A percentile compares a stretch with the other conserved stretches of the same genome.
phyloP scores from a whole-genome alignment of 2,113 vertebrate genomes.

The Pseudopodoces humilis region DNA sequence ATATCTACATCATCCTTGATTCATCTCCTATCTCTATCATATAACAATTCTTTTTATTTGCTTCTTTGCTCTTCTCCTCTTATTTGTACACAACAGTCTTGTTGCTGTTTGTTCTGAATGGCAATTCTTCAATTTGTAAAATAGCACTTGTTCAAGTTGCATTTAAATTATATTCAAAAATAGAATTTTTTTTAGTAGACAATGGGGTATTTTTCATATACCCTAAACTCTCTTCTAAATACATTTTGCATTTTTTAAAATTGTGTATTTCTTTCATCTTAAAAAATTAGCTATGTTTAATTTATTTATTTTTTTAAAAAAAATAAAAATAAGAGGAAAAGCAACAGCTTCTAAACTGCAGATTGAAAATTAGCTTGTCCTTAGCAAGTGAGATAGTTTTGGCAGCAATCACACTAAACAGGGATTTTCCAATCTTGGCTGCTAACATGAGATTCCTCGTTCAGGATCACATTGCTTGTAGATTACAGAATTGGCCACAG shows the following conservation, averaged over 20 bases:
- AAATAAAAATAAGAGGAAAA: not conserved
- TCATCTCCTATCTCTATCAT: not conserved
- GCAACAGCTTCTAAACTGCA: not conserved
- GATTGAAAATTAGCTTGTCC: constrained; percentile 60
- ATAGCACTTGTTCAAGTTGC: not conserved
- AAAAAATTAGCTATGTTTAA: not conserved
- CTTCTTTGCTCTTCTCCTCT: not conserved
- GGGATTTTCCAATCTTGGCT: constrained; percentile 78
- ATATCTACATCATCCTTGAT: not conserved
- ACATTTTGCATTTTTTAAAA: not conserved
- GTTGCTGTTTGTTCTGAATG: not conserved
- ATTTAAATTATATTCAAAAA: not conserved
- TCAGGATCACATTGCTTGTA: constrained; percentile 82
- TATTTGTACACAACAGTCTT: not conserved
- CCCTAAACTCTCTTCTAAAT: not conserved
- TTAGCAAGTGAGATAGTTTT: constrained; percentile 63
- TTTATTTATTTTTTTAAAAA: not conserved
- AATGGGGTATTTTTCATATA: not conserved
- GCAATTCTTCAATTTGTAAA: not conserved
- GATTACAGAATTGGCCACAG: constrained; percentile 81
- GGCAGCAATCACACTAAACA: constrained; percentile 68
- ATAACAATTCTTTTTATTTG: not conserved
- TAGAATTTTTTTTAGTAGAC: not conserved
- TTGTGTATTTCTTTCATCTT: not conserved
- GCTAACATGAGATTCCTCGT: constrained; percentile 72